Base-by-base conservation (phyloP, 2,113 vertebrate species). In the Cochlearius cochlearius region DNA sequence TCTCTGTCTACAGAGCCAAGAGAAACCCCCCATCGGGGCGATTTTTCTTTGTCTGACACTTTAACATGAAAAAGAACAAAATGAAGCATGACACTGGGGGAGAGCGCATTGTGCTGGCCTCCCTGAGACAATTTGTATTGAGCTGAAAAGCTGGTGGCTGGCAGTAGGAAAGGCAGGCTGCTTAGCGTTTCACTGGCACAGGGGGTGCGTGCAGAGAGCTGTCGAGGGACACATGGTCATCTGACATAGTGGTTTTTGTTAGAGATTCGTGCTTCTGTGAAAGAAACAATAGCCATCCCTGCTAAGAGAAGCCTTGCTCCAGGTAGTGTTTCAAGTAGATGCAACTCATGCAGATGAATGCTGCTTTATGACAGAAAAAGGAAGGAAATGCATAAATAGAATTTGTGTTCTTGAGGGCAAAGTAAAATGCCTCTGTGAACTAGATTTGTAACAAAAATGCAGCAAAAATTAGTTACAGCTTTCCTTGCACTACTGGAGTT, bases 191-290 rank as follows among this genome's bases (percentile, higher is more conserved):
- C 15, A 9, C 10, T 71, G 74, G 29, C 50, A 50, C 6, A 4
- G 29, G 27, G 5, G 2, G 2, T 32, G 15, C 6, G 0, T 60
- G 50, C 7, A 3, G 64, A 66, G 69, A n/a, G 58, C 27, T 62
- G 11, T 68, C 2, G 2, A 8, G 17, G 68, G 32, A 43, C 41
- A 63, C 8, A 1, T 3, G 7, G 29, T 71, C 19, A 25, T 86
- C 68, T 3, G 3, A 50, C 5, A 2, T 34, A 19, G 7, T 0
- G 1, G 5, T 4, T 30, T 90, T 84, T 86, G 7, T n/a, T n/a
- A 47, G n/a, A 69, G 15, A 38, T 23, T 21, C 1, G 1, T 66
- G 69, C 59, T 92, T 80, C 76, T 77, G 41, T 53, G 67, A 64
- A 58, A 36, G 73, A 75, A 75, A 43, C 9, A 59, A 14, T 20